Base-by-base conservation (phyloP, 2,888 invertebrate genomes). In the Sinelater perroti region DNA sequence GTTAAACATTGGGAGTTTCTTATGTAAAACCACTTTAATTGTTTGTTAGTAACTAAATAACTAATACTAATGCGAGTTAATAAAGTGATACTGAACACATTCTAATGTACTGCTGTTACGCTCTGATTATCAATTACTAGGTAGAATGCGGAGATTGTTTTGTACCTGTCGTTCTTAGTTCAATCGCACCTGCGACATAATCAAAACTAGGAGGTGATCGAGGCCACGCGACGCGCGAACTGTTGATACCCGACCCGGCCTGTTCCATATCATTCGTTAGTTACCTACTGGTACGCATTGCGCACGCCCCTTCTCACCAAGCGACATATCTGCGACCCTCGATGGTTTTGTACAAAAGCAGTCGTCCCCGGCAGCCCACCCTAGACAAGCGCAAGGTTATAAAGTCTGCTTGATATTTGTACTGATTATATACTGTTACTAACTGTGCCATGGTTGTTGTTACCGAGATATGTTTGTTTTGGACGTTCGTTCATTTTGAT, bases 361-460 rank as follows among this genome's bases (percentile, higher is more conserved):
- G n/a, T n/a, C n/a, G n/a, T n/a, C n/a, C n/a, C n/a, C n/a, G n/a
- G n/a, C n/a, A n/a, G n/a, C n/a, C n/a, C n/a, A n/a, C n/a, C n/a
- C n/a, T n/a, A n/a, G n/a, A n/a, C n/a, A n/a, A n/a, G n/a, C n/a
- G n/a, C n/a, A n/a, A n/a, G n/a, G n/a, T n/a, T n/a, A n/a, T n/a
- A 28, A 30, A 40, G 17, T 24, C 13, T 18, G 18, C 11, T 33
- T 14, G 2, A 17, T 21, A 50, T 40, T 55, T 55, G 55, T 47
- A 55, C 55, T 55, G 55, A 55, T 26, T 36, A 46, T 24, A 28
- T 30, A 38, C 33, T 40, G 47, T 21, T 8, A 47, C 47, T 17
- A 47, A 51, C 50, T 46, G 56, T 56, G 51, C 56, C 46, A 51
- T 36, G 45, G 45, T 56, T 56, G 51, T 56, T 56, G 56, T 51